Percentiles rank a stretch among this genome's conserved stretches.
Evolutionary conservation across 2,113 vertebrate species (phyloP).

Genomic region (Odobenus rosmarus): DNA sequence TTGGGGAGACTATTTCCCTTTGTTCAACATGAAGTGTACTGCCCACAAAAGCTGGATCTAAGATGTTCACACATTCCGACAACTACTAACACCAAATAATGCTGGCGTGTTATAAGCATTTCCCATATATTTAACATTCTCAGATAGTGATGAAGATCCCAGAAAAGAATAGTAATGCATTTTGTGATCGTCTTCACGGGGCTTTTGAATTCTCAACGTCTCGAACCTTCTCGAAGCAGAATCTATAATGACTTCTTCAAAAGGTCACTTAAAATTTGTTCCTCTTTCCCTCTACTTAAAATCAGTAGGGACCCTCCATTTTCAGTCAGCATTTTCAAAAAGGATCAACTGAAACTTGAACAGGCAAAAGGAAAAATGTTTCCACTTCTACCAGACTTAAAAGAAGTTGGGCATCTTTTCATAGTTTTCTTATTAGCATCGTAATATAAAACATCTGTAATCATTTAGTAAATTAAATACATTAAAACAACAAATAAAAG

Average conservation of each 20-base stretch:
- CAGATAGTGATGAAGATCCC: background rate
- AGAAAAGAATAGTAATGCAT: background rate
- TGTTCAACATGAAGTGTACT: background rate
- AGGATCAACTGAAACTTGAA: slow-evolving; percentile 75
- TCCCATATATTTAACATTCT: background rate
- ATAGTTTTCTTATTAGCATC: slow-evolving; percentile 75
- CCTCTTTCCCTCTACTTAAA: slow-evolving; percentile 34
- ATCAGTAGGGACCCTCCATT: slow-evolving; percentile 53
- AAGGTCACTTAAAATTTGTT: slow-evolving; percentile 61
- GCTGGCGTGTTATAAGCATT: background rate
- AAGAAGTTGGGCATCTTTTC: slow-evolving; percentile 70
- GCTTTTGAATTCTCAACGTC: background rate
- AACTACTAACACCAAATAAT: slow-evolving; percentile 7
- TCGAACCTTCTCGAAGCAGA: background rate
- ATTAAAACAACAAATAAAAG: slow-evolving; percentile 79
- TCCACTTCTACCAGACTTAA: slow-evolving; percentile 75
- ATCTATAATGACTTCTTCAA: slow-evolving; percentile 52
- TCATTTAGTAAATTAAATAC: slow-evolving; percentile 78
- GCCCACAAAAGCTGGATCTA: slow-evolving; percentile 38
- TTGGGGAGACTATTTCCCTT: slow-evolving; percentile 39
- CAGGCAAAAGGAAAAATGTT: slow-evolving; percentile 70
- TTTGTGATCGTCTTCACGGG: background rate
- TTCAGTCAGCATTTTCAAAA: slow-evolving; percentile 72
- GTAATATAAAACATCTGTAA: slow-evolving; percentile 77
- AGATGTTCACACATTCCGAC: slow-evolving; percentile 11